Percentiles rank a stretch among this genome's conserved stretches.
phyloP scores from a whole-genome alignment of 1,140 invertebrate genomes.

The Euglossa dilemma region DNA sequence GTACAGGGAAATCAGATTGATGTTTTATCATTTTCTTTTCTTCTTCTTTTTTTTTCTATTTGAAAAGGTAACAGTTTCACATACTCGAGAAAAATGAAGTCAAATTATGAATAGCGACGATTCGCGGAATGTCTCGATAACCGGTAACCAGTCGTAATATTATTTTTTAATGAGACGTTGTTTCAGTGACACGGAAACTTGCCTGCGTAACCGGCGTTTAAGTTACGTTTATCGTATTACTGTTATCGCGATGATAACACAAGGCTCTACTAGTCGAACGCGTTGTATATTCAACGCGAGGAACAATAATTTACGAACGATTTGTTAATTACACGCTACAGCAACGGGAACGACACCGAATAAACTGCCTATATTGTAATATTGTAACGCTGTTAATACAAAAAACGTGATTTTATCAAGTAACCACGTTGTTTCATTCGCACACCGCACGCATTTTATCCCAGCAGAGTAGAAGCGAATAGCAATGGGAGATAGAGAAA shows the following conservation, averaged over 20 bases:
- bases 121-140: background rate
- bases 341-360: slow-evolving; percentile 42
- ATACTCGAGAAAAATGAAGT: background rate
- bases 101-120: background rate
- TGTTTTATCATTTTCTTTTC: background rate
- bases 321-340: slow-evolving; percentile 5
- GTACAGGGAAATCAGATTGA: background rate
- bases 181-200: background rate
- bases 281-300: background rate
- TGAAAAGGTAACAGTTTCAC: too few relatives aligned
- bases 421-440: background rate
- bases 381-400: slow-evolving; percentile 67
- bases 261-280: slow-evolving; percentile 37
- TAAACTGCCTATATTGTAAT: slow-evolving; percentile 56
- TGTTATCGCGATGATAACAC: slow-evolving; percentile 14
- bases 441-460: background rate
- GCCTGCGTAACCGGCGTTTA: background rate
- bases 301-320: slow-evolving; percentile 45
- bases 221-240: slow-evolving; percentile 11
- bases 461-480: background rate
- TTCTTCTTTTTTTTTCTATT: too few relatives aligned
- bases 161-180: background rate
- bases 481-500: background rate
- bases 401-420: slow-evolving; percentile 62
- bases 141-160: background rate